Evolutionary conservation across 2,113 vertebrate species (phyloP), one percentile per base, ranked within the genome.

Genomic region (Etheostoma spectabile): DNA sequence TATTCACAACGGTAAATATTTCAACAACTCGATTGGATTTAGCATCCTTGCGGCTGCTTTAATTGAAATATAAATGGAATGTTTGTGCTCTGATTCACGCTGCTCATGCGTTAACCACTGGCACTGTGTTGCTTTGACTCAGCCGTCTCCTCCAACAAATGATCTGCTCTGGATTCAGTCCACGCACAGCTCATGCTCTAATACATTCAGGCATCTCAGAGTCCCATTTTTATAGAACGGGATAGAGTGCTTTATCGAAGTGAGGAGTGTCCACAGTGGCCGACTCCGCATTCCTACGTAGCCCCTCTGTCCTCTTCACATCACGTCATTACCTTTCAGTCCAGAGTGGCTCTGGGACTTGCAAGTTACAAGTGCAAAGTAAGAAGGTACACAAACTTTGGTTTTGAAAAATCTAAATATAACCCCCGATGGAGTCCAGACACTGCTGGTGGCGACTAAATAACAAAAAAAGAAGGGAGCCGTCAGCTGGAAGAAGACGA

Each of bases 261-360:
- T 52, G 30, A 16, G 15, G 27, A 55, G 46, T 19, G 62, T 75
- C 79, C 67, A 63, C 52, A 21, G 77, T 45, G 59, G 52, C 63
- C 53, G 6, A 45, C 55, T 18, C 35, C 3, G 7, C 45, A 27
- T 70, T 77, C 51, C 46, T 33, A 42, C 19, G 3, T 49, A 71
- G 70, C 19, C 2, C 27, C 38, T 42, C 38, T 15, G 15, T 38
- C 61, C 59, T 59, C 19, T 87, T 45, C 55, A 33, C 27, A 7
- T 53, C 1, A 38, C 35, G 8, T 38, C 8, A 38, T 91, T 90
- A 76, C 75, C 91, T 91, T 82, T 60, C 73, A 61, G 77, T 65
- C 55, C 46, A 6, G 79, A 82, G 75, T 67, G 61, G 51, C 51
- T 78, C 14, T 59, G 77, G 73, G 83, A 68, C 76, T 30, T 30